Conservation (phyloP, 2,888 invertebrate genomes). For the Alloscopus bannaensis region DNA sequence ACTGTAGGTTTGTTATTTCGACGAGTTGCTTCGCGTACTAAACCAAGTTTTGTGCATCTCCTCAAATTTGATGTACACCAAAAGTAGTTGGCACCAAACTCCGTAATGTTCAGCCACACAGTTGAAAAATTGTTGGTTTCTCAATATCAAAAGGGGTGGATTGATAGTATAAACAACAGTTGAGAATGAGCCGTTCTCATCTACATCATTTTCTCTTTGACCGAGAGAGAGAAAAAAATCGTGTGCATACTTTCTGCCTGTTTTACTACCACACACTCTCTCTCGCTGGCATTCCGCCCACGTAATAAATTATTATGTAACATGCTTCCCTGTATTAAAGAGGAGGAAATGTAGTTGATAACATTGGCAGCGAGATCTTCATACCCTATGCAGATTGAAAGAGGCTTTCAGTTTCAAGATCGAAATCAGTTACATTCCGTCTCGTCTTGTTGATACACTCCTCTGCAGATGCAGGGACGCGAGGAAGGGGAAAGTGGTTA, state of each 20-base stretch:
- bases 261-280: slow-evolving; percentile 6
- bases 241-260: too few species aligned
- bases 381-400: too few species aligned
- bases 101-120: slow-evolving; percentile 5
- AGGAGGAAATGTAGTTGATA: slow-evolving; percentile 44
- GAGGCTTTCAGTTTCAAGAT: too few species aligned
- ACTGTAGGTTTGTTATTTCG: too few species aligned
- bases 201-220: slow-evolving; percentile 35
- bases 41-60: too few species aligned
- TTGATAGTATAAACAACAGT: slow-evolving; percentile 17
- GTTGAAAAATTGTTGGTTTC: slow-evolving; percentile 14
- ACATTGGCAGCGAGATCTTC: too few species aligned
- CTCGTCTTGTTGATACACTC: not conserved
- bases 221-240: slow-evolving; percentile 8
- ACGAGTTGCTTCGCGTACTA: too few species aligned
- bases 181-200: slow-evolving; percentile 18
- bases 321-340: slow-evolving; percentile 34
- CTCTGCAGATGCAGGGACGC: not conserved
- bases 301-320: slow-evolving; percentile 49
- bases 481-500: slow-evolving; percentile 27
- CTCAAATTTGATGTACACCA: not conserved
- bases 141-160: not conserved
- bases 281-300: slow-evolving; percentile 43
- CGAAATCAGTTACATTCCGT: slow-evolving; percentile 4
- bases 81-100: slow-evolving; percentile 23